Evolutionary conservation across 2,797 vertebrate species (phyloP), one percentile per base, ranked within the genome.

Genomic region (Channallabes apus): DNA sequence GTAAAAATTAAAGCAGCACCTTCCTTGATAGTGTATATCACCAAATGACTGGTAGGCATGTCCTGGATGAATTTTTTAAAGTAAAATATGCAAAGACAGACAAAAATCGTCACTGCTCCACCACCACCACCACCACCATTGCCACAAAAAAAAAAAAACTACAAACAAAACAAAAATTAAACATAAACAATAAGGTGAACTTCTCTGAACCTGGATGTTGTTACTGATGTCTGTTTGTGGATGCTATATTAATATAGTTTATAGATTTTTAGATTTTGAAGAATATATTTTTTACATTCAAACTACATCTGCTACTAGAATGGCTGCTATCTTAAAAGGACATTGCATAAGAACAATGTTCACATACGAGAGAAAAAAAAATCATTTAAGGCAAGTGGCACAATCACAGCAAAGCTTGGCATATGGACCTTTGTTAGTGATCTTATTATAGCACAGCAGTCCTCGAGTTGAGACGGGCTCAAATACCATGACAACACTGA

Each of bases 31-130:
- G 83, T 91, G 80, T 87, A 73, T 85, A 86, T 68, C 62, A 86
- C 14, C 24, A 82, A 64, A 86, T 62, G 12, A 7, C 24, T 41
- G 24, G 59, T 2, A 15, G 35, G 14, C 77, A 87, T 86, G 88
- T 89, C 89, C 91, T 86, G 90, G 93, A 87, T 88, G 24, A 77
- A 65, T 76, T 62, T 80, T 61, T 59, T 59, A n/a, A 15, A 20
- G n/a, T 62, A 54, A 80, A 80, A 80, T 80, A 67, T 80, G 79
- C 79, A 80, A 80, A 80, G 17, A 11, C 77, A 79, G 58, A 62
- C 6, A 3, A n/a, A 41, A 79, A 62, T 17, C 0, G 12, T 12
- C 20, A 59, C 22, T 6, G 61, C 56, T 7, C 11, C 5, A 77
- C 58, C 73, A 76, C 32, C 27, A 32, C 15, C 46, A 54, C 77